Evolutionary conservation across 2,888 invertebrate genomes (phyloP).

Genomic region (Plebejus anna): DNA sequence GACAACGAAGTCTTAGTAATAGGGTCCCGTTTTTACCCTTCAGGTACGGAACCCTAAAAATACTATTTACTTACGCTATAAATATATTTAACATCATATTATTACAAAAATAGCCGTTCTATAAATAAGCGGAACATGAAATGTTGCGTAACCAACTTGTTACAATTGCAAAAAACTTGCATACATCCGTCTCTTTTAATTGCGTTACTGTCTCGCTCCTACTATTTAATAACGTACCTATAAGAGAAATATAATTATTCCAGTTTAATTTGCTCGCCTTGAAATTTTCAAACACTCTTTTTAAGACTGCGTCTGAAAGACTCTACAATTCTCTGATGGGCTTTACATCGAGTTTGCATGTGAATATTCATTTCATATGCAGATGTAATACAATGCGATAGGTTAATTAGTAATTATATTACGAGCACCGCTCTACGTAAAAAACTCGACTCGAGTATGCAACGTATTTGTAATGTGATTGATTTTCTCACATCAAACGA

Average conservation of each 20-base stretch:
- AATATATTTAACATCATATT: neutral
- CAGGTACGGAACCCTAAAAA: neutral
- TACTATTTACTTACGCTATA: neutral
- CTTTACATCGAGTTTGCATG: no score
- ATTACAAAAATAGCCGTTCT: neutral
- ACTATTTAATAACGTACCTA: neutral
- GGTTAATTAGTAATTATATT: neutral
- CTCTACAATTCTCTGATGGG: no score
- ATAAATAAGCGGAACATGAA: slow-evolving; percentile 6
- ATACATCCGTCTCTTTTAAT: slow-evolving; percentile 18
- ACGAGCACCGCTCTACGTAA: neutral
- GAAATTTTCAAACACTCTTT: no score
- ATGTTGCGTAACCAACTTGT: slow-evolving; percentile 13
- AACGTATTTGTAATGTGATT: slow-evolving; percentile 26
- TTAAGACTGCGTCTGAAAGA: no score
- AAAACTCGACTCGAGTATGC: neutral
- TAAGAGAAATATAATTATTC: neutral
- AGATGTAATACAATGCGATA: neutral
- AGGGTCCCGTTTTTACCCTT: no score
- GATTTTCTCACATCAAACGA: slow-evolving; percentile 36
- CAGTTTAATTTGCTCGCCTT: neutral
- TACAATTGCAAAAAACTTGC: slow-evolving; percentile 18
- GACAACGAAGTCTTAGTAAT: no score
- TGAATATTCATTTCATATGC: neutral
- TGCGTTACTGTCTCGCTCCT: slow-evolving; percentile 14